phyloP scores from a whole-genome alignment of 2,888 invertebrate genomes.

The Ectemnius cavifrons region DNA sequence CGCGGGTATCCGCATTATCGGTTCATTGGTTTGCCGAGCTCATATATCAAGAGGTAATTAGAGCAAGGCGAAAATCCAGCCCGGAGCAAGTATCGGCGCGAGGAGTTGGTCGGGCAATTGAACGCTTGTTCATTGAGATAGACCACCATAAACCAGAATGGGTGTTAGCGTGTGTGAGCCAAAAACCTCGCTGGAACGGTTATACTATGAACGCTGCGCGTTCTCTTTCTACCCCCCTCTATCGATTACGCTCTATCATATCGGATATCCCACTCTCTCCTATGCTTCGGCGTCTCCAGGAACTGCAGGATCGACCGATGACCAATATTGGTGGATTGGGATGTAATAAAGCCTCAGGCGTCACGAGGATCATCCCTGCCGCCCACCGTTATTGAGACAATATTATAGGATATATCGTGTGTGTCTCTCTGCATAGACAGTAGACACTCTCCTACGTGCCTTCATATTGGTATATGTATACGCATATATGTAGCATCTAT shows the following conservation, averaged over 20 bases:
- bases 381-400: constrained; percentile 57
- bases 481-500: too few relatives aligned
- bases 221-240: constrained; percentile 32
- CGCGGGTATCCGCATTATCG: background rate
- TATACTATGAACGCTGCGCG: constrained; percentile 24
- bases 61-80: constrained; percentile 5
- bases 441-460: too few relatives aligned
- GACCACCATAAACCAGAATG: constrained; percentile 17
- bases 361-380: constrained; percentile 50
- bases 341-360: constrained; percentile 62
- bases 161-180: constrained; percentile 24
- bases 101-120: constrained; percentile 21
- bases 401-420: constrained; percentile 60
- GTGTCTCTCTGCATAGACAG: constrained; percentile 1
- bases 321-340: constrained; percentile 60
- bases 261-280: constrained; percentile 1
- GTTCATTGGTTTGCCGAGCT: background rate
- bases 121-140: constrained; percentile 28
- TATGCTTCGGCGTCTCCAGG: constrained; percentile 18
- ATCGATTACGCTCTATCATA: background rate
- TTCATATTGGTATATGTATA: too few relatives aligned
- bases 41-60: constrained; percentile 2
- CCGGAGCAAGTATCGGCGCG: background rate
- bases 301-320: constrained; percentile 59
- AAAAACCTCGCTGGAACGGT: constrained; percentile 28